Percentiles rank a stretch among this genome's conserved stretches.
Conservation (phyloP, 2,888 invertebrate genomes). For the Papilio elwesi region DNA sequence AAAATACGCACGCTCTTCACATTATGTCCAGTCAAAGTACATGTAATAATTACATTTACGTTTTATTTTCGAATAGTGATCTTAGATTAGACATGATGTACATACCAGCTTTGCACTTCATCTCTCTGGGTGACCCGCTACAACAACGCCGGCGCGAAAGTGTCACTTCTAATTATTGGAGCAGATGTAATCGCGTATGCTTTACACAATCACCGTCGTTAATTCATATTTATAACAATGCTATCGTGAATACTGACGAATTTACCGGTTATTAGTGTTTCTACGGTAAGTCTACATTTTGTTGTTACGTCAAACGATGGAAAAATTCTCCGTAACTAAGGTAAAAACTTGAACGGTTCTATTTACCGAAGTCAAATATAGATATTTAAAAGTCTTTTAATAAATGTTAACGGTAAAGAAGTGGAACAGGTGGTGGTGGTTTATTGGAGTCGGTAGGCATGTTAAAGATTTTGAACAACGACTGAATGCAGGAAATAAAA, state of each 20-base stretch:
- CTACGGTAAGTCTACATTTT: background rate
- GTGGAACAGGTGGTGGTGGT: no score
- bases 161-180: constrained; percentile 17
- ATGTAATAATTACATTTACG: no score
- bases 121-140: background rate
- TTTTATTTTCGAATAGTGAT: background rate
- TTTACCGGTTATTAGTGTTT: constrained; percentile 23
- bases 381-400: no score
- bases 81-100: background rate
- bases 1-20: no score
- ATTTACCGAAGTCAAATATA: no score
- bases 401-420: no score
- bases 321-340: constrained; percentile 9
- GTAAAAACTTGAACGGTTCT: background rate
- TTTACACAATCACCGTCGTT: constrained; percentile 20
- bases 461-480: no score
- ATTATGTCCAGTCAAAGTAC: no score
- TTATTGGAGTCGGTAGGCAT: no score
- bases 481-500: no score
- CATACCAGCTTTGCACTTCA: constrained; percentile 3
- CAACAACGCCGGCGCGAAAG: background rate
- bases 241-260: background rate
- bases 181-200: constrained; percentile 8
- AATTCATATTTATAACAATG: constrained; percentile 26
- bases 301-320: background rate